Percentiles rank a stretch among this genome's conserved stretches.
Conservation (phyloP, 2,113 vertebrate genomes). For the Cricetomys ansorgei region DNA sequence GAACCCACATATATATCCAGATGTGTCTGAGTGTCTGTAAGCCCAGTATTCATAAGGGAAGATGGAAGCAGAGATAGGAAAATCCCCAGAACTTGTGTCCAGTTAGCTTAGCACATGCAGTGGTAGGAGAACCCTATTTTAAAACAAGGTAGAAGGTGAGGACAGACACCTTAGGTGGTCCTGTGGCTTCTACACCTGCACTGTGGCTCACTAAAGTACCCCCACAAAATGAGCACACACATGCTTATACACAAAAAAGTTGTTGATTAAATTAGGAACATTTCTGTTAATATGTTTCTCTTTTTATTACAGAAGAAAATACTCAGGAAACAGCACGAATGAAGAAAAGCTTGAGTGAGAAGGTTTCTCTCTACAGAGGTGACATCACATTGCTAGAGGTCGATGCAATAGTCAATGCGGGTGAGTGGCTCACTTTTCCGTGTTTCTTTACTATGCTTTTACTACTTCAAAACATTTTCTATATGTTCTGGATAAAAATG, state of each 20-base stretch:
- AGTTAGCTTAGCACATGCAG: not conserved
- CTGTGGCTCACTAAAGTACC: too few species aligned
- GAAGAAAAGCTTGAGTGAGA: slow-evolving; percentile 91
- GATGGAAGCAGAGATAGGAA: not conserved
- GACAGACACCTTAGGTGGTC: not conserved
- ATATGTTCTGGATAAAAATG: not conserved
- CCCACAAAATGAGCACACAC: not conserved
- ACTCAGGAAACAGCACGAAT: slow-evolving; percentile 85
- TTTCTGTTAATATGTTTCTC: slow-evolving; percentile 34
- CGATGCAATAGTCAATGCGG: slow-evolving; percentile 98
- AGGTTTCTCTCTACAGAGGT: slow-evolving; percentile 97
- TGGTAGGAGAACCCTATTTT: not conserved
- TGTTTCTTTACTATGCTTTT: slow-evolving; percentile 35
- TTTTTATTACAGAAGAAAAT: slow-evolving; percentile 83
- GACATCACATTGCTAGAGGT: slow-evolving; percentile 97
- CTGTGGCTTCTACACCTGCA: not conserved
- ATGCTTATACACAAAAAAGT: not conserved
- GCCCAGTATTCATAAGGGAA: not conserved
- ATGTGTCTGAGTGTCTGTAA: not conserved
- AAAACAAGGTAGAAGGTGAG: not conserved
- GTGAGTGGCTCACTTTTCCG: slow-evolving; percentile 86
- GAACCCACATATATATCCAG: not conserved
- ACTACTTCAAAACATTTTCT: slow-evolving; percentile 35
- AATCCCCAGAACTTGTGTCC: not conserved
- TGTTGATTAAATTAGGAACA: slow-evolving; percentile 32